Evolutionary conservation across 2,888 invertebrate species (phyloP), one percentile per base, ranked within the genome.

Genomic region (Aspidiotus rigidus): DNA sequence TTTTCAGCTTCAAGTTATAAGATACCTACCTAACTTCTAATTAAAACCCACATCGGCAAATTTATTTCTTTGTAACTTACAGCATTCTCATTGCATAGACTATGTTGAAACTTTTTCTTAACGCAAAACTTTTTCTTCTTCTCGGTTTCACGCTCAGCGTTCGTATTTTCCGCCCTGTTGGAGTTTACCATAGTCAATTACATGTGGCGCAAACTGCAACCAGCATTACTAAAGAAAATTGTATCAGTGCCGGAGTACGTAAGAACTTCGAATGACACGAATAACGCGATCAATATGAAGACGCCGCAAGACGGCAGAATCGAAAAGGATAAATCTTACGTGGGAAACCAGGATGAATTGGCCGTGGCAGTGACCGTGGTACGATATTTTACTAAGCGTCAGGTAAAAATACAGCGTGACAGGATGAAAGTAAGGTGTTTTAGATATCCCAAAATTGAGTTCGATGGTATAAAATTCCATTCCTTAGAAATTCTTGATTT

Each of bases 121-220:
- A 59, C 16, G 11, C 5, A 11, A 42, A 9, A 28, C 28, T 69
- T 16, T 62, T 61, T 70, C n/a, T 54, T 64, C 40, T 63, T 13
- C 28, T 57, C 9, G 28, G 56, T 41, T 57, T 9, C 73, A 62
- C 74, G 74, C 73, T 73, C 75, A 76, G 79, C 79, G 13, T 80
- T 80, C 73, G 79, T 80, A 11, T 80, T 80, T 74, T 76, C 78
- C 70, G 80, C 80, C 8, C 76, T 80, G 10, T 75, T 80, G 63
- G 80, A 80, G 72, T 80, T 80, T 74, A 80, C 80, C 8, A 76
- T 79, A 60, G 80, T 80, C 60, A 80, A 80, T 74, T 80, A 80
- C 74, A 76, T 80, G 73, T 80, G 79, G 78, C 74, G 80, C 60
- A 78, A 78, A 73, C 73, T 75, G 53, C 74, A 74, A 54, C 73